Evolutionary conservation across 2,797 vertebrate species (phyloP).

Genomic region (Chaenodraco wilsoni): DNA sequence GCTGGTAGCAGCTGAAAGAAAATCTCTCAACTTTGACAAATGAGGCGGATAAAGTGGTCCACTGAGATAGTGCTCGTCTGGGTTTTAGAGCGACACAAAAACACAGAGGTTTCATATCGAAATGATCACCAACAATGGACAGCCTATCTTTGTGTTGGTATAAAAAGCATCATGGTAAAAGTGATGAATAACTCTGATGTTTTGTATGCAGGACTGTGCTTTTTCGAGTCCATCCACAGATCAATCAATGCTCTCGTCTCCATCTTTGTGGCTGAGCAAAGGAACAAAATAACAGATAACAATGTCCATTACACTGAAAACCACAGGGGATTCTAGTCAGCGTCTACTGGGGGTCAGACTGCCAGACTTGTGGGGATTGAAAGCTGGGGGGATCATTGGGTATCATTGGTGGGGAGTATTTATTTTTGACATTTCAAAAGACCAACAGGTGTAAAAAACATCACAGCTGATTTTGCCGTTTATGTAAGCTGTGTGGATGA

Average conservation of each 20-base stretch:
- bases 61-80: neutral
- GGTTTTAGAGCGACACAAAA: neutral
- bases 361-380: conserved; percentile 2
- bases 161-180: neutral
- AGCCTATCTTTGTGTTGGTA: conserved; percentile 1
- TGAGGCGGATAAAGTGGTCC: conserved; percentile 31
- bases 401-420: conserved; percentile 6
- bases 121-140: neutral
- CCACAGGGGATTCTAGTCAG: conserved; percentile 16
- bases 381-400: neutral
- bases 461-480: conserved; percentile 15
- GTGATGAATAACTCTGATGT: neutral
- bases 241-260: conserved; percentile 21
- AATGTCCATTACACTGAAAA: conserved; percentile 27
- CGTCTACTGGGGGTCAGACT: conserved; percentile 16
- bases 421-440: conserved; percentile 19
- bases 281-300: conserved; percentile 42
- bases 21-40: conserved; percentile 42
- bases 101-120: neutral
- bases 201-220: neutral
- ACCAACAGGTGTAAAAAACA: conserved; percentile 11
- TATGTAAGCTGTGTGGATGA: neutral
- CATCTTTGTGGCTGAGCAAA: conserved; percentile 37
- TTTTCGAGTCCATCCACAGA: conserved; percentile 6
- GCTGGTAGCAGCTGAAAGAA: conserved; percentile 28